Conservation (phyloP, 2,888 invertebrate species). For the Euplexia lucipara region DNA sequence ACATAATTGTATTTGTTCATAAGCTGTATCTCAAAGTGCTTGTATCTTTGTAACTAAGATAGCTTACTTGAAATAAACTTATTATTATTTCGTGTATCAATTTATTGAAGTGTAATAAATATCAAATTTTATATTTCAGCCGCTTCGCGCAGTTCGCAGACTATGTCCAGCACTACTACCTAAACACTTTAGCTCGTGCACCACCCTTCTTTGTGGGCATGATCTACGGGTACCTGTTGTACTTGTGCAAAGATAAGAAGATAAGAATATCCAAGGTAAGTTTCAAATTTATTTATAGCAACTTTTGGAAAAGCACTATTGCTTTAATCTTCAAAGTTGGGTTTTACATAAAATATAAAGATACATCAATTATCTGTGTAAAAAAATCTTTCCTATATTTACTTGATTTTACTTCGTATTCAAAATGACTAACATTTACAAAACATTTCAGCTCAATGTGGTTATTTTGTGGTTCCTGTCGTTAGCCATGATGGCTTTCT, state of each 20-base stretch:
- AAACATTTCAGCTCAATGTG: conserved; percentile 68
- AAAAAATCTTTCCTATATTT: not conserved
- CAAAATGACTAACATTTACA: not conserved
- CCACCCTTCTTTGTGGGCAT: conserved; percentile 80
- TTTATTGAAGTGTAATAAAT: not conserved
- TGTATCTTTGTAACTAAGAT: too few species aligned
- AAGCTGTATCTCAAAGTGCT: too few species aligned
- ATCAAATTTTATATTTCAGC: conserved; percentile 58
- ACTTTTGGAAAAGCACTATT: not conserved
- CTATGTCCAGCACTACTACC: conserved; percentile 72
- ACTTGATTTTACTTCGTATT: not conserved
- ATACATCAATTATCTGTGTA: too few species aligned
- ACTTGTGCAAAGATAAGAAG: conserved; percentile 70
- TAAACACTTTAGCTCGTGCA: conserved; percentile 77
- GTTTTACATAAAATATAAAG: not conserved
- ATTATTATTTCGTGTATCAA: too few species aligned
- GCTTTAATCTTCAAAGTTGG: too few species aligned
- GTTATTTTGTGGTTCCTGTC: conserved; percentile 71
- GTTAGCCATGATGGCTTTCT: conserved; percentile 72
- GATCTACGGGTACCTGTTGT: conserved; percentile 77
- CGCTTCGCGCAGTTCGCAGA: conserved; percentile 58
- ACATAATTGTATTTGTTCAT: too few species aligned
- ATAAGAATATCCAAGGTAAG: conserved; percentile 70
- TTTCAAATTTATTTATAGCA: not conserved
- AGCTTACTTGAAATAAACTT: too few species aligned